phyloP scores from a whole-genome alignment of 2,888 invertebrate species.

The Yponomeuta cagnagella region DNA sequence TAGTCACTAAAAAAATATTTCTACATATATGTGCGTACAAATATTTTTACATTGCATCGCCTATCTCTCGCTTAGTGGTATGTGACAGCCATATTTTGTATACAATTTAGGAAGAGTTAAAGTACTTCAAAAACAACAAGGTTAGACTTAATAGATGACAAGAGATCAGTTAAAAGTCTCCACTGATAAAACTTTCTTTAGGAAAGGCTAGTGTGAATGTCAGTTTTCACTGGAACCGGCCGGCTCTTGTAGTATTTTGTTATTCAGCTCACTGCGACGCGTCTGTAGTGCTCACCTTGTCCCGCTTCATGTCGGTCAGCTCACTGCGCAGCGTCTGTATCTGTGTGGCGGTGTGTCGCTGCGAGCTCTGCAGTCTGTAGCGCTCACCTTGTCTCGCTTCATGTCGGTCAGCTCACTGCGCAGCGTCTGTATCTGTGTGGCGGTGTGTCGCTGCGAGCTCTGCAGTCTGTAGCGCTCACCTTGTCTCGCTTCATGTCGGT shows the following conservation, averaged over 20 bases:
- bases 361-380: background rate
- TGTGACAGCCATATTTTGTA: background rate
- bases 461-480: slow-evolving; percentile 38
- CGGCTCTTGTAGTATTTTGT: no score
- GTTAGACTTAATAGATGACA: no score
- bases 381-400: background rate
- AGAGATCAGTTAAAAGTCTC: background rate
- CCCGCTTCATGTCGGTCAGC: background rate
- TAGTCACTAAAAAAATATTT: background rate
- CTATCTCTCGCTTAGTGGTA: background rate
- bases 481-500: slow-evolving; percentile 89
- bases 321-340: background rate
- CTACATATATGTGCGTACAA: background rate
- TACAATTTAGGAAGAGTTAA: no score
- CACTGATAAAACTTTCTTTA: no score
- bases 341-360: no score
- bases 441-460: background rate
- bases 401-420: background rate
- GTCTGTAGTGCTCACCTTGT: background rate
- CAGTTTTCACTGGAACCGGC: no score
- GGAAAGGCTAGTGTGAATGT: no score
- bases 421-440: background rate
- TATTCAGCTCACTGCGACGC: no score
- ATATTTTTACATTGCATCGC: background rate
- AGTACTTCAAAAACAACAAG: no score